Evolutionary conservation across 2,113 vertebrate genomes (phyloP).

Genomic region (Neopipo cinnamomea): DNA sequence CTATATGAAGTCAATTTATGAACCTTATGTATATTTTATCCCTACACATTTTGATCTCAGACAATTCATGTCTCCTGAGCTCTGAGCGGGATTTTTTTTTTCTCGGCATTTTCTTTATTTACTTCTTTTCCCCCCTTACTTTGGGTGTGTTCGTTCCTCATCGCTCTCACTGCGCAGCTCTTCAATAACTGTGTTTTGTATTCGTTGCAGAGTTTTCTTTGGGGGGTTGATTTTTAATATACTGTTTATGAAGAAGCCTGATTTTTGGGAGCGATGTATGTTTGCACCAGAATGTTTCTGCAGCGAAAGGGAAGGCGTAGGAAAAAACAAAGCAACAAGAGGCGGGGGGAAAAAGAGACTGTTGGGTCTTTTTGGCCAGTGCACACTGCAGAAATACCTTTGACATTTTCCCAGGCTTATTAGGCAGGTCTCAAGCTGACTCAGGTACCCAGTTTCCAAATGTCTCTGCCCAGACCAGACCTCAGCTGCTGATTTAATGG

Average conservation of each 20-base stretch:
- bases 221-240: slow-evolving; percentile 61
- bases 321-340: not conserved
- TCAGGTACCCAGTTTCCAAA: not conserved
- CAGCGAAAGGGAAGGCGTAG: not conserved
- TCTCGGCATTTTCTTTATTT: not conserved
- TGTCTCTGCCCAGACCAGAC: not conserved
- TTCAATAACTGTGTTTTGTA: not conserved
- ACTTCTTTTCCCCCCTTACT: not conserved
- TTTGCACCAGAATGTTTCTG: not conserved
- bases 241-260: not conserved
- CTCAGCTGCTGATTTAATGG: slow-evolving; percentile 24
- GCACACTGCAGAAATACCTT: not conserved
- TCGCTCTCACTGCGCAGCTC: not conserved
- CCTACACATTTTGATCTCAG: not conserved
- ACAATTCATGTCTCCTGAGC: not conserved
- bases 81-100: not conserved
- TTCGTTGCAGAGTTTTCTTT: slow-evolving; percentile 39
- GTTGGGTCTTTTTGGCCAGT: not conserved
- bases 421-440: not conserved
- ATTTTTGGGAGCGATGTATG: not conserved
- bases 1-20: not conserved
- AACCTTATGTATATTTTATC: slow-evolving; percentile 3
- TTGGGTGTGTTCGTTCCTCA: not conserved
- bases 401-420: slow-evolving; percentile 30
- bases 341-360: not conserved